phyloP scores from a whole-genome alignment of 1,140 invertebrate genomes.

The Hycleus cichorii region DNA sequence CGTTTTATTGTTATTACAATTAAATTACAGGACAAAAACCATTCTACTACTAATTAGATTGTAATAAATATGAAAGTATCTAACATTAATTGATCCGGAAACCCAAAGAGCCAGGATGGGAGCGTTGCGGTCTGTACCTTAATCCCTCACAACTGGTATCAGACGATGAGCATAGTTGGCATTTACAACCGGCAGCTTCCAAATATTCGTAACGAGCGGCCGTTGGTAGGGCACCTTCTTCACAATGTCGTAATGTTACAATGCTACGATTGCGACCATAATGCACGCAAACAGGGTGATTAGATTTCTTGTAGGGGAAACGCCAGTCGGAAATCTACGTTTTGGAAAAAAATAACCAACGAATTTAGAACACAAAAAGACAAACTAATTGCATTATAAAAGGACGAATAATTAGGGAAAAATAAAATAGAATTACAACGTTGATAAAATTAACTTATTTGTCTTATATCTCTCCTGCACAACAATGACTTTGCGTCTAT shows the following conservation, averaged over 20 bases:
- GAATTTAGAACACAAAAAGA: not conserved
- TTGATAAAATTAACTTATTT: too few species aligned
- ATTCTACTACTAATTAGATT: too few species aligned
- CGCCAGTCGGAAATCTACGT: constrained; percentile 71
- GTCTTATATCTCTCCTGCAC: too few species aligned
- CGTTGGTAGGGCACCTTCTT: constrained; percentile 50
- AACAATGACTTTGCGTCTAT: too few species aligned
- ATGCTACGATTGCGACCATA: constrained; percentile 49
- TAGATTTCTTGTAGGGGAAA: constrained; percentile 76
- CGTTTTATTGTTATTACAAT: too few species aligned
- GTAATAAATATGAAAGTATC: not conserved
- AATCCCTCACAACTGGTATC: constrained; percentile 44
- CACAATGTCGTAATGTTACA: constrained; percentile 55
- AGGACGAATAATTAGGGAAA: not conserved
- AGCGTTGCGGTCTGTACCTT: constrained; percentile 42
- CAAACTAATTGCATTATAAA: not conserved
- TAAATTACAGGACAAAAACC: too few species aligned
- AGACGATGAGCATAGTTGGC: constrained; percentile 35
- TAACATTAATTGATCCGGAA: constrained; percentile 23
- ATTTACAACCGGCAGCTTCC: constrained; percentile 54
- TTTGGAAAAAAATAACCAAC: constrained; percentile 5
- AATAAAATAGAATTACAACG: not conserved
- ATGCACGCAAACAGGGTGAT: constrained; percentile 78
- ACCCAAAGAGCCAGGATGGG: constrained; percentile 30
- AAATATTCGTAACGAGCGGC: constrained; percentile 54